Base-by-base conservation (phyloP, 2,797 vertebrate species). In the Artibeus lituratus region DNA sequence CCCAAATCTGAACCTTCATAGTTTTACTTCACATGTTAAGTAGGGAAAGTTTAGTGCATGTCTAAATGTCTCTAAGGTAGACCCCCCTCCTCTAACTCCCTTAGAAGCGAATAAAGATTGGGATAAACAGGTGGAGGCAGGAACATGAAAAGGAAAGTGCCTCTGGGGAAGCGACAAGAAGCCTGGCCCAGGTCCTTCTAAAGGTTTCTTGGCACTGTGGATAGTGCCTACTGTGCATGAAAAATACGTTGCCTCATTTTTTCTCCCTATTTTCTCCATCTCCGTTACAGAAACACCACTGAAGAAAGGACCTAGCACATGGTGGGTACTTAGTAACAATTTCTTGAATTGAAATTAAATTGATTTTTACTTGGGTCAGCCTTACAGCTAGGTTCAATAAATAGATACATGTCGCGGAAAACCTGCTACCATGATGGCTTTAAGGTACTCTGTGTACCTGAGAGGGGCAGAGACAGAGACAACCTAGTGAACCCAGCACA, bases 311-410 rank as follows among this genome's bases (percentile, higher is more conserved):
- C 24, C 37, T 42, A n/a, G 4, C 29, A 69, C 42, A 39, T 16
- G 19, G 10, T 65, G 70, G 32, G 19, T 55, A n/a, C n/a, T 44
- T 53, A 74, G 65, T 91, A 76, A 86, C 90, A 89, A 49, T 42
- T 57, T 70, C 11, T 15, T 24, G n/a, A 81, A 95, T 87, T 89
- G 62, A 94, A 92, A 88, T 82, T 83, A 88, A 85, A 16, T 88
- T 94, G 29, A 57, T 93, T 95, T 95, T 94, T 62, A 84, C 47
- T 59, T 69, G 19, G 1, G 1, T 87, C 37, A 78, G 67, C 19
- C 18, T 94, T 93, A 51, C 49, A 91, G 22, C n/a, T 72, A 65
- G 4, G 3, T 94, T 91, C 67, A 84, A 51, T 24, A 76, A 76
- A 73, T 1, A 67, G 29, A 57, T 73, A 81, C 84, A 51, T 73